Evolutionary conservation across 1,140 invertebrate species (phyloP).

Genomic region (Conus ventricosus): DNA sequence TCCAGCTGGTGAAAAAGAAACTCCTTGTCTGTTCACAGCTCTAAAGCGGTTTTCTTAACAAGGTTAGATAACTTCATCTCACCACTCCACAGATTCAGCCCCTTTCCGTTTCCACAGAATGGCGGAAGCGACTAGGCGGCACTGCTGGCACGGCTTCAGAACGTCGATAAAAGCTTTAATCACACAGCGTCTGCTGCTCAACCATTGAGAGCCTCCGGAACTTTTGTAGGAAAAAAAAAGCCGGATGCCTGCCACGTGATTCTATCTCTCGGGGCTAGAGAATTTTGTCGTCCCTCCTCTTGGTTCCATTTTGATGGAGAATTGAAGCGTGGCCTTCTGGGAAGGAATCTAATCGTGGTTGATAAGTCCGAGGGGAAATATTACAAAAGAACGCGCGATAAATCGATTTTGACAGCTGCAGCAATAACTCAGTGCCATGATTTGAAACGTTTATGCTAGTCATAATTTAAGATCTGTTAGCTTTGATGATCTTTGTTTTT

Average conservation of each 20-base stretch:
- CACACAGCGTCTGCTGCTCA: neutral
- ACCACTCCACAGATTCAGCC: neutral
- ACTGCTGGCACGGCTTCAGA: neutral
- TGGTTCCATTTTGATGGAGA: no score
- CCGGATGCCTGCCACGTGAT: neutral
- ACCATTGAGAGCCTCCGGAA: neutral
- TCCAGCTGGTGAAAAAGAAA: neutral
- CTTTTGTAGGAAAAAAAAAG: neutral
- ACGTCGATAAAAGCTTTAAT: neutral
- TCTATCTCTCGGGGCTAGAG: neutral
- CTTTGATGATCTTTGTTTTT: no score
- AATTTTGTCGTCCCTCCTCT: neutral
- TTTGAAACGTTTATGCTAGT: no score
- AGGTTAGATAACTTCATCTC: neutral
- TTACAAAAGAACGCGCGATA: no score
- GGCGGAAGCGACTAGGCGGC: neutral
- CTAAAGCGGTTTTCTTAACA: neutral
- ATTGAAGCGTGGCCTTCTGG: no score
- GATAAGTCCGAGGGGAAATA: neutral
- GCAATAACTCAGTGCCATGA: no score
- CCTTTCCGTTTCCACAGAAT: neutral
- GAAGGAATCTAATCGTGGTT: neutral
- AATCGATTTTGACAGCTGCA: no score
- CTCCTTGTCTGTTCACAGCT: neutral
- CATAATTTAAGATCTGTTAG: no score